phyloP scores from a whole-genome alignment of 2,113 vertebrate genomes.

The Myrmecobius fasciatus region DNA sequence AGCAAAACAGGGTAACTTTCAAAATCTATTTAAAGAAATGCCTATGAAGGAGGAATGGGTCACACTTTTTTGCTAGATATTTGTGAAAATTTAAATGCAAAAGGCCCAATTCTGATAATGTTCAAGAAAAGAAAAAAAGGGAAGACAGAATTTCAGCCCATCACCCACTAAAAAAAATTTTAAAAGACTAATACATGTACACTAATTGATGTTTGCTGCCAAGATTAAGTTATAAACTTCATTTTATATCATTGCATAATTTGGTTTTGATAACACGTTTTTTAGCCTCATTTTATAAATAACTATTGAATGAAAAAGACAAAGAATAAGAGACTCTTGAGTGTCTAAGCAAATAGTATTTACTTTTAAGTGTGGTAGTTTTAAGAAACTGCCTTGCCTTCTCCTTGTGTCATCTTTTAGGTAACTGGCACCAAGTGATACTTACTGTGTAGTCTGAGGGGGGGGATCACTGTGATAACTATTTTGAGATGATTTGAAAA shows the following conservation, averaged over 20 bases:
- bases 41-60: background rate
- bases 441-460: slow-evolving; percentile 63
- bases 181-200: background rate
- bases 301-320: slow-evolving; percentile 53
- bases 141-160: background rate
- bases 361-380: slow-evolving; percentile 69
- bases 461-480: slow-evolving; percentile 55
- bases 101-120: background rate
- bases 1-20: background rate
- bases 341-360: slow-evolving; percentile 27
- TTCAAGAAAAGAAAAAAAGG: background rate
- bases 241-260: slow-evolving; percentile 39
- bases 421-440: slow-evolving; percentile 63
- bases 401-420: slow-evolving; percentile 35
- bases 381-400: slow-evolving; percentile 42
- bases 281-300: slow-evolving; percentile 35
- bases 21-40: background rate
- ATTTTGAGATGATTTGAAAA: slow-evolving; percentile 70
- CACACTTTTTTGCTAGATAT: background rate
- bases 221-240: slow-evolving; percentile 29
- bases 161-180: background rate
- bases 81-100: background rate
- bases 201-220: background rate
- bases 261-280: slow-evolving; percentile 28
- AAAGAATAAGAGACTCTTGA: slow-evolving; percentile 21